These are phyloP conservation scores for Saccostrea cuccullata DNA, from an alignment of 1,140 invertebrate genomes.

Conservation along the genomic window DNA sequence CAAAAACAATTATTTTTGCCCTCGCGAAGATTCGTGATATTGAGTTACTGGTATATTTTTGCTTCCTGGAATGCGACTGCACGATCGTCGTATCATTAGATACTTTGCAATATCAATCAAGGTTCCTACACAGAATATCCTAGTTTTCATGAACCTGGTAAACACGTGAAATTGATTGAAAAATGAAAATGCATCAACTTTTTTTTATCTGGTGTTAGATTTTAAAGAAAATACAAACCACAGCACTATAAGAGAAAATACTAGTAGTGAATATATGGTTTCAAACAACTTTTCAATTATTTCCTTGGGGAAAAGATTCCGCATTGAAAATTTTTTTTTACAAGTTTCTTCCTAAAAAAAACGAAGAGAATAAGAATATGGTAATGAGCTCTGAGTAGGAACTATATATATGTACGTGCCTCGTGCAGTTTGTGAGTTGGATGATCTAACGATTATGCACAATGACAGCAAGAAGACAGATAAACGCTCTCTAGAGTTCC, in stretches of 20 bases:
- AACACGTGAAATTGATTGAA: not conserved
- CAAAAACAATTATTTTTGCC: not conserved
- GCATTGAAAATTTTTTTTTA: no score
- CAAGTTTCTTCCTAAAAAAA: not conserved
- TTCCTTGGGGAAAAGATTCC: not conserved
- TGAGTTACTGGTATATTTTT: not conserved
- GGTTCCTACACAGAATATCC: not conserved
- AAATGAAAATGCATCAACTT: not conserved
- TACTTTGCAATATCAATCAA: not conserved
- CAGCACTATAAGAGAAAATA: not conserved
- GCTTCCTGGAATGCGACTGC: not conserved
- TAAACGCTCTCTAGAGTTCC: not conserved
- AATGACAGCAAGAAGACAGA: not conserved
- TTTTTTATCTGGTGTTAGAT: not conserved
- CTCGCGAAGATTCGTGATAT: not conserved
- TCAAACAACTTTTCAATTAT: not conserved
- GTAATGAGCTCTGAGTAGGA: not conserved
- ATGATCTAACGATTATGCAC: constrained; percentile 9
- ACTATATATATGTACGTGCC: not conserved
- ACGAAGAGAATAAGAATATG: not conserved
- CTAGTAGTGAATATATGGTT: not conserved
- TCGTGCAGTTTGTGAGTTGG: not conserved
- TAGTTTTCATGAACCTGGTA: not conserved
- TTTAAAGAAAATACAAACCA: not conserved
- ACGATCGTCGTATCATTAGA: not conserved